Conservation (phyloP, 1,140 invertebrate genomes). For the Goniozus legneri region DNA sequence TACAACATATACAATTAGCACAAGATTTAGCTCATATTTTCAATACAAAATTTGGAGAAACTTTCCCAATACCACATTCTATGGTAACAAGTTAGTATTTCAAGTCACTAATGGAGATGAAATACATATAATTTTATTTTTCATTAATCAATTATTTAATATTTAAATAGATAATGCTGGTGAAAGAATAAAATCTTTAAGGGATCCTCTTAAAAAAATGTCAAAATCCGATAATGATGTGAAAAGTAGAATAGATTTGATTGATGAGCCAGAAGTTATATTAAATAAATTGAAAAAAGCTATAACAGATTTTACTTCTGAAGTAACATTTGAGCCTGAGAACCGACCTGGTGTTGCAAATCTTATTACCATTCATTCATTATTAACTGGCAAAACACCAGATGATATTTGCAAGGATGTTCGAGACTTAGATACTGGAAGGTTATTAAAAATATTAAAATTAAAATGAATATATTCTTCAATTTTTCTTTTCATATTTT, state of each 20-base stretch:
- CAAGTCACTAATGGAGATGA: too few relatives aligned
- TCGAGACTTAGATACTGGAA: conserved; percentile 67
- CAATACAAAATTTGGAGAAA: conserved; percentile 71
- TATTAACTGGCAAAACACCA: conserved; percentile 65
- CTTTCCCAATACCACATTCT: conserved; percentile 72
- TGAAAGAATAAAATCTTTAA: conserved; percentile 72
- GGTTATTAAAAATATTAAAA: conserved; percentile 47
- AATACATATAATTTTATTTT: conserved; percentile 2
- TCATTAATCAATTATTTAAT: conserved; percentile 1
- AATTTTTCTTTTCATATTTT: conserved; percentile 15
- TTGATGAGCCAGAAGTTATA: conserved; percentile 76
- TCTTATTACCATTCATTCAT: conserved; percentile 80
- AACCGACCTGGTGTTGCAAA: conserved; percentile 84
- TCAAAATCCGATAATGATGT: conserved; percentile 88
- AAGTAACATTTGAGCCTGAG: conserved; percentile 76
- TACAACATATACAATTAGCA: conserved; percentile 87
- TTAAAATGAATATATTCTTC: conserved; percentile 11
- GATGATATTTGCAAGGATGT: conserved; percentile 72
- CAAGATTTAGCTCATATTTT: conserved; percentile 80
- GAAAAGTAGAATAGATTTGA: conserved; percentile 76
- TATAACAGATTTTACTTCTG: conserved; percentile 85
- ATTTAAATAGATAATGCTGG: conserved; percentile 53
- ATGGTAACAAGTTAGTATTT: conserved; percentile 58
- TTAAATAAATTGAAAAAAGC: conserved; percentile 84
- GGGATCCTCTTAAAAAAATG: conserved; percentile 91